A percentile compares a stretch with the other conserved stretches of the same genome.
Conservation (phyloP, 2,113 vertebrate genomes). For the Cisticola juncidis region DNA sequence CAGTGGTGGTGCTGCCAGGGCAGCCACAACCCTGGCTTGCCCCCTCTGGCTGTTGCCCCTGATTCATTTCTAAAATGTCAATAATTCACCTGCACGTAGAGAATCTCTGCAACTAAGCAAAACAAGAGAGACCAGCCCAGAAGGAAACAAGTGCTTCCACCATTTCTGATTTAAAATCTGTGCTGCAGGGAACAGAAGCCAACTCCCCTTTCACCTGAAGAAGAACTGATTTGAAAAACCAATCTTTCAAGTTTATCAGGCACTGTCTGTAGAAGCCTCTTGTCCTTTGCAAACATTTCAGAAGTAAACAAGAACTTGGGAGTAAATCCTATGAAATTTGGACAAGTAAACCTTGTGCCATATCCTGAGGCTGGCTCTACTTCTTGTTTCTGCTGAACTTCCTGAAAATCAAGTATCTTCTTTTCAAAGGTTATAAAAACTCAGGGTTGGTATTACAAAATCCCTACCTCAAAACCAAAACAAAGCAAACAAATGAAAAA, state of each 20-base stretch:
- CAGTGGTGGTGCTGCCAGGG: not conserved
- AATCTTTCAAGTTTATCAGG: not conserved
- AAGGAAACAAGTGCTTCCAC: conserved; percentile 9
- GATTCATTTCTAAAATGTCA: not conserved
- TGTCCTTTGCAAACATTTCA: not conserved
- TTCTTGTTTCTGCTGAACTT: not conserved
- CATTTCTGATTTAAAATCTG: not conserved
- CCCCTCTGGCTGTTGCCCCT: not conserved
- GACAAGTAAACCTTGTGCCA: not conserved
- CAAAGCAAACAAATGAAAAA: not conserved
- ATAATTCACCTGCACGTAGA: not conserved
- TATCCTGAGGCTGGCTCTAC: not conserved
- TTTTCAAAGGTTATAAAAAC: not conserved
- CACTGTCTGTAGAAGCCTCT: not conserved
- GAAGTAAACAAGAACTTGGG: not conserved
- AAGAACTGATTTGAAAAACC: not conserved
- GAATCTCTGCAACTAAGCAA: not conserved
- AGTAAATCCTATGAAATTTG: not conserved
- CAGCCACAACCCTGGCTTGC: not conserved
- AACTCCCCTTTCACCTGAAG: not conserved
- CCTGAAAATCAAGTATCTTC: not conserved
- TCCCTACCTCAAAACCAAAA: not conserved
- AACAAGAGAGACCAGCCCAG: not conserved
- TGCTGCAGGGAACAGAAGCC: not conserved
- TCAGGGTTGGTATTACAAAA: not conserved